Evolutionary conservation across 2,888 invertebrate genomes (phyloP), one percentile per base, ranked within the genome.

Genomic region (Tetramorium bicarinatum): DNA sequence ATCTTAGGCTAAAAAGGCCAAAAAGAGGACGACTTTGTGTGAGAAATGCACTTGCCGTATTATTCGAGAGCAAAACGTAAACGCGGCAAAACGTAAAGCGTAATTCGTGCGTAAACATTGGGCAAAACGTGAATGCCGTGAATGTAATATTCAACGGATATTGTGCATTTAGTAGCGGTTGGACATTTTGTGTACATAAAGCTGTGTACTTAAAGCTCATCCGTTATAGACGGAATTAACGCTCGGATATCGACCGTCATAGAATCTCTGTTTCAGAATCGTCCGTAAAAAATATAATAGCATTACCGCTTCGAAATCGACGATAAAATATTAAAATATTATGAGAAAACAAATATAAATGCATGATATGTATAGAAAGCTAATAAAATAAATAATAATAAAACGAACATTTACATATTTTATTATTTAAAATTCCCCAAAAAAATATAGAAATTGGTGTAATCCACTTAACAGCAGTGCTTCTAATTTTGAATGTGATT

Each of bases 141-240:
- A 64, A 52, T 13, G 21, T 75, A 52, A 52, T 52, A 13, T 25
- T 66, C 21, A 47, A 1, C 25, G 11, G n/a, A 59, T n/a, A 44
- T 59, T 29, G 44, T n/a, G n/a, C 44, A 59, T 29, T 44, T 47
- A 75, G 15, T 15, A n/a, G 6, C 21, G 38, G 6, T 52, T n/a
- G 66, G n/a, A 41, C 52, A 66, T 25, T 61, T 76, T 64, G 66
- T 41, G n/a, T 54, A 54, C 41, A 54, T 52, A 54, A 66, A 41
- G 52, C 25, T 41, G 38, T 66, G 25, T 41, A 62, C 34, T 62
- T 62, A 54, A 76, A 66, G 41, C 38, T 52, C 25, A 64, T 41
- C 38, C 25, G 52, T 41, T 66, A n/a, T 21, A 13, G 47, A 18
- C 18, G 25, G 25, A 64, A 52, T 38, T 76, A 52, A 25, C 21